Conservation (phyloP, 2,888 invertebrate species). For the Hipparchia sbordonii region DNA sequence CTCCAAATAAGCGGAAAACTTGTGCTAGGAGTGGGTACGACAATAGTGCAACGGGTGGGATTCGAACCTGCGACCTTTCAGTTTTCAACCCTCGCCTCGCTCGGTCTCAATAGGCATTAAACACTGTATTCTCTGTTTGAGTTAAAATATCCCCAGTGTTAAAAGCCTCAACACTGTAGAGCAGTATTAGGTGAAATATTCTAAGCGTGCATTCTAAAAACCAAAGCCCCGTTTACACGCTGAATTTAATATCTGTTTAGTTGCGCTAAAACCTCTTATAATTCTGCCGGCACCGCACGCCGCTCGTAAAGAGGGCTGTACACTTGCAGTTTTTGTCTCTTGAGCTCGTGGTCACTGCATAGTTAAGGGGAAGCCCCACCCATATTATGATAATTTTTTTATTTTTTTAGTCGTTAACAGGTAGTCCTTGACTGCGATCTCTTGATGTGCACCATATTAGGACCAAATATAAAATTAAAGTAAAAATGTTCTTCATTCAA, state of each 20-base stretch:
- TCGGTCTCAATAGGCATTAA: neutral
- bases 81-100: no score
- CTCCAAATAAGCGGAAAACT: no score
- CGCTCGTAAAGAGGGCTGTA: conserved; percentile 70
- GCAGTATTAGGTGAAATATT: conserved; percentile 45
- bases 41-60: no score
- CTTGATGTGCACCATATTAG: no score
- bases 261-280: conserved; percentile 69
- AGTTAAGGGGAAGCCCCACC: conserved; percentile 59
- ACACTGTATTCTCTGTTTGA: neutral
- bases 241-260: conserved; percentile 65
- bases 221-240: conserved; percentile 47
- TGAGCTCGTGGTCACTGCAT: conserved; percentile 74
- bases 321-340: conserved; percentile 76
- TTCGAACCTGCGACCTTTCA: no score
- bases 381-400: neutral
- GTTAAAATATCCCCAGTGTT: neutral
- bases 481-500: no score
- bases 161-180: conserved; percentile 14
- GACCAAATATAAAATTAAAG: neutral
- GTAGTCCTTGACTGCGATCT: no score
- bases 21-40: no score
- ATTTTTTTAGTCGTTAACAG: no score
- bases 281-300: conserved; percentile 61
- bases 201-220: conserved; percentile 46